Evolutionary conservation across 2,113 vertebrate genomes (phyloP).

Genomic region (Myiopsitta monachus): DNA sequence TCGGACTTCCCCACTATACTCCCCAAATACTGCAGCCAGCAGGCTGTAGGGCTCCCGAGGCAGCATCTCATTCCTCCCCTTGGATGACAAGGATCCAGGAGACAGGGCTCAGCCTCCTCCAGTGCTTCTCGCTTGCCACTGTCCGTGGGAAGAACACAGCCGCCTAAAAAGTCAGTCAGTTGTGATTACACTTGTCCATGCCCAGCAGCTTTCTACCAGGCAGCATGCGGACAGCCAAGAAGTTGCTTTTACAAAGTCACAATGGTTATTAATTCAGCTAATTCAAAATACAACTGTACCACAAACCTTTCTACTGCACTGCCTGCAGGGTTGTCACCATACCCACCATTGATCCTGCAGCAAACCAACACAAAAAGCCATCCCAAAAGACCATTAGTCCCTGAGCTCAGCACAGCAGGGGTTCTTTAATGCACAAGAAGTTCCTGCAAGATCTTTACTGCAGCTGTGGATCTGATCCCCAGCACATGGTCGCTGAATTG

Average conservation of each 20-base stretch:
- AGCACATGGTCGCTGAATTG: not conserved
- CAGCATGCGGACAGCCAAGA: not conserved
- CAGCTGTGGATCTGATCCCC: not conserved
- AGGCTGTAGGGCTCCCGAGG: not conserved
- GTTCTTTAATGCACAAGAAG: not conserved
- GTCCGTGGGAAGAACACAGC: not conserved
- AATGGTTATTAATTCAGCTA: not conserved
- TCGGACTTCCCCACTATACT: not conserved
- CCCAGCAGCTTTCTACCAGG: not conserved
- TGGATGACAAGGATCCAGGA: accelerated
- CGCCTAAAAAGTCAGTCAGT: not conserved
- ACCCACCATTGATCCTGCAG: not conserved
- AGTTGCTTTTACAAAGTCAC: not conserved
- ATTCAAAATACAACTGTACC: not conserved
- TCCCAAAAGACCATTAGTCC: not conserved
- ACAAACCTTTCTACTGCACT: not conserved
- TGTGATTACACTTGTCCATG: not conserved
- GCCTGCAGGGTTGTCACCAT: not conserved
- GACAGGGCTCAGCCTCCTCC: not conserved
- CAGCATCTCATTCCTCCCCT: not conserved
- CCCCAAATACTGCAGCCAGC: not conserved
- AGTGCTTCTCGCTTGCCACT: not conserved
- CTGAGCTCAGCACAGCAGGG: not conserved
- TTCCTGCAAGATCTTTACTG: not conserved
- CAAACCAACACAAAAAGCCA: not conserved